Base-by-base conservation (phyloP, 2,888 invertebrate species). In the Neoscelio sp. region DNA sequence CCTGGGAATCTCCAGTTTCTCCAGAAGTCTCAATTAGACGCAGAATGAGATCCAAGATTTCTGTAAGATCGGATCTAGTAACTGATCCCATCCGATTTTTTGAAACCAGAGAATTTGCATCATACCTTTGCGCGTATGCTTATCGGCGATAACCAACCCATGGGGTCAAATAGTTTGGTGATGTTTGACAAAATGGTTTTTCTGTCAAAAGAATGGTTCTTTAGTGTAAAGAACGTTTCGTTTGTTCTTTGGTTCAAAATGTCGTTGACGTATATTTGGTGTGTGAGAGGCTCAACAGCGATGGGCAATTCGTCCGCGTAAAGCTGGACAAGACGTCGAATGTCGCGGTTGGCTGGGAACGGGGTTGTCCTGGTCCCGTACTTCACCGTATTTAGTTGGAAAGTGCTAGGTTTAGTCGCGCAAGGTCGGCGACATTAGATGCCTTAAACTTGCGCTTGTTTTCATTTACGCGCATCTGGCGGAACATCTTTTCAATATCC, bases 311-410 rank as follows among this genome's bases (percentile, higher is more conserved):
- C 17, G 3, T 10, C 7, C 1, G 26, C 58, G 17, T 74, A 35
- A 5, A 28, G 33, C 1, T 33, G 8, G 7, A 56, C 56, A 0
- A 67, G 48, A 6, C 67, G 58, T 0, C 15, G 44, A 2, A 74
- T 26, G 0, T 13, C 58, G 0, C 67, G 13, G 12, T 46, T 40
- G 0, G 67, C 42, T 13, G 70, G 2, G 23, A 38, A 78, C 3
- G 73, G 78, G 2, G 78, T 58, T 7, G 44, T 6, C 6, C 23
- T 42, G 3, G 54, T 54, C 6, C 78, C 73, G 2, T 73, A 78
- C 0, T 60, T 73, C 2, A 73, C 52, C 1, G 73, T 78, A 2
- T 54, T 73, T 12, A 78, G 28, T n/a, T 60, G 40, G 26, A 28
- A 71, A 0, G 13, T 8, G 1, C 7, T 8, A 6, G 33, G 2